Evolutionary conservation across 2,888 invertebrate species (phyloP), one percentile per base, ranked within the genome.

Genomic region (Argyresthia albistria): DNA sequence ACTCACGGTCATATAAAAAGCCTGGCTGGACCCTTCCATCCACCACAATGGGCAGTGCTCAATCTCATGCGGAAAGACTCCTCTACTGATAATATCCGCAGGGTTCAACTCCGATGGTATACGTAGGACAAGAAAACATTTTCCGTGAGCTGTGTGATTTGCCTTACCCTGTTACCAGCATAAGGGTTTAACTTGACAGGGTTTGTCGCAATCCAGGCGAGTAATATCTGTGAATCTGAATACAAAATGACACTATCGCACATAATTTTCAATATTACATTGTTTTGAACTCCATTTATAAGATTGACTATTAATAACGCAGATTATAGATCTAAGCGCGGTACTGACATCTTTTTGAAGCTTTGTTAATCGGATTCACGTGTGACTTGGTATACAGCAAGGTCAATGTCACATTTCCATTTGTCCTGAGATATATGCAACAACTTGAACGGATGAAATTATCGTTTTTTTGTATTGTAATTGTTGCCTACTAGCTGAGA

Each of bases 361-460:
- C 16, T 11, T 53, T 53, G 37, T 53, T 39, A 0, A 35, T 11
- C 1, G 59, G 58, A 39, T 59, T 58, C 1, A 60, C 47, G n/a
- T 56, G 11, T 4, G 57, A 60, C 47, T 58, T 58, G 4, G 57
- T 57, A 43, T 58, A 55, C 16, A 60, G 52, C 14, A 58, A 53
- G n/a, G 45, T 39, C 4, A 55, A 12, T 37, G 36, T 10, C 11
- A 47, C 52, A 25, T 55, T 55, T 54, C 58, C 56, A 54, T 48
- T 12, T 7, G 53, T 52, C 1, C 60, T 35, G 12, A 60, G 15
- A 53, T 58, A 59, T 16, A 59, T 9, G 35, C 59, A 59, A 39
- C 58, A 56, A 55, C 55, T 47, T 11, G 9, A 43, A 9, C 1
- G 16, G 1, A 7, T 14, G 4, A 39, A 25, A 11, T 10, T 37